A percentile compares a stretch with the other conserved stretches of the same genome.
Conservation (phyloP, 2,797 vertebrate genomes). For the Harpagifer antarcticus region DNA sequence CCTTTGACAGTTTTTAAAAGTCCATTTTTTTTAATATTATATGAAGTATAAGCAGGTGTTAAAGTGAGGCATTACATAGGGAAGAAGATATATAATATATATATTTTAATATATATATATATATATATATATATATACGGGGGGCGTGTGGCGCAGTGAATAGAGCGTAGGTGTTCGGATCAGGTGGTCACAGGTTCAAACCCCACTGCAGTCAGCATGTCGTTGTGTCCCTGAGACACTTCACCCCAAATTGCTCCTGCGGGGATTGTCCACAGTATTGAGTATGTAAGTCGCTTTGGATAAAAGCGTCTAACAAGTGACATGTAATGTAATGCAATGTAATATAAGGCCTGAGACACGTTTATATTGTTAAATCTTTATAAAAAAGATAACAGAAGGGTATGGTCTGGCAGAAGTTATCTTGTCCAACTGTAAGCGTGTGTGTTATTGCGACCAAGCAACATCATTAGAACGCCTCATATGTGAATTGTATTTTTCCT, state of each 20-base stretch:
- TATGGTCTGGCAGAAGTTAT: background rate
- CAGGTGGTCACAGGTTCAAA: no score
- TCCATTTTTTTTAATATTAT: conserved; percentile 30
- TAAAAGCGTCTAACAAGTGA: no score
- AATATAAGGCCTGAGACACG: conserved; percentile 44
- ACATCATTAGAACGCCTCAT: conserved; percentile 17
- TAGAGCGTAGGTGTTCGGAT: no score
- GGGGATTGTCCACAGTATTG: no score
- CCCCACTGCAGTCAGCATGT: no score
- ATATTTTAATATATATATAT: no score
- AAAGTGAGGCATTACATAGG: conserved; percentile 16
- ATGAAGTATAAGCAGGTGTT: conserved; percentile 22
- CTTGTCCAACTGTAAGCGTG: background rate
- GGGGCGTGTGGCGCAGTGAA: no score
- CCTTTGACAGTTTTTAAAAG: conserved; percentile 32
- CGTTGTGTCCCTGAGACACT: no score
- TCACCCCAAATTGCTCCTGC: no score
- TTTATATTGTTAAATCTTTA: conserved; percentile 25
- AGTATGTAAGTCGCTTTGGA: no score
- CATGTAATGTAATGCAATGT: no score
- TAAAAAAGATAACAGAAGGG: conserved; percentile 6
- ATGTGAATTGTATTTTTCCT: conserved; percentile 9
- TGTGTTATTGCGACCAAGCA: conserved; percentile 13
- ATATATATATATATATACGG: no score
- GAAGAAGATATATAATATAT: conserved; percentile 10